These are phyloP conservation scores for Trichomalopsis sarcophagae DNA, from an alignment of 1,140 invertebrate species.

Conservation along the genomic window DNA sequence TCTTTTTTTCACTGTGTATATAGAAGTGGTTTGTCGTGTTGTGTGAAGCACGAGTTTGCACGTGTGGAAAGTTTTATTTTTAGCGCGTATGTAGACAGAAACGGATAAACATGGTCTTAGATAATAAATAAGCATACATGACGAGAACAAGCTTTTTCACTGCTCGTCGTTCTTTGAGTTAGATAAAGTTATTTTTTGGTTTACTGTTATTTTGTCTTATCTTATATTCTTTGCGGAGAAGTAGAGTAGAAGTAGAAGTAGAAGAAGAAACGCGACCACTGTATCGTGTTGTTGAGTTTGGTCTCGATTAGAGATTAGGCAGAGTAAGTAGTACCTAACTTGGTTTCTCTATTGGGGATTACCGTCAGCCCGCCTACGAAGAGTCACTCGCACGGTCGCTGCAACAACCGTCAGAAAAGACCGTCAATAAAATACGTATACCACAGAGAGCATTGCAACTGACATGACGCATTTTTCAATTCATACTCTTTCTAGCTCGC, in stretches of 20 bases:
- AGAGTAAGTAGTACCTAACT: constrained; percentile 67
- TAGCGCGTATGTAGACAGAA: background rate
- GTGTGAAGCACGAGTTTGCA: constrained; percentile 14
- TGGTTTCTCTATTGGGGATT: constrained; percentile 72
- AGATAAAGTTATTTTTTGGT: constrained; percentile 23
- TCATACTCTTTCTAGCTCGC: constrained; percentile 59
- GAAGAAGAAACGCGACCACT: constrained; percentile 47
- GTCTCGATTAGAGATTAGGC: constrained; percentile 42
- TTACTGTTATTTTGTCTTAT: constrained; percentile 30
- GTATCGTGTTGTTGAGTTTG: constrained; percentile 42
- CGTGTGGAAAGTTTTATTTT: background rate
- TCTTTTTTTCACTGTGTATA: background rate
- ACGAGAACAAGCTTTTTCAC: constrained; percentile 20
- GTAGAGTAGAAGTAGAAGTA: constrained; percentile 15
- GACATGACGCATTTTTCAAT: constrained; percentile 62
- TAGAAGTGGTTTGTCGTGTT: constrained; percentile 28
- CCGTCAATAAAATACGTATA: constrained; percentile 65
- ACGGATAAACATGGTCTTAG: background rate
- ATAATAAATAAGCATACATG: background rate
- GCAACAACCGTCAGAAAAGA: constrained; percentile 74
- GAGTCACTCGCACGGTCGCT: constrained; percentile 75
- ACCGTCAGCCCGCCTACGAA: constrained; percentile 73
- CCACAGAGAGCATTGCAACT: constrained; percentile 59
- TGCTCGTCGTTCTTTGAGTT: constrained; percentile 10
- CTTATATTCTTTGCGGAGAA: constrained; percentile 36